phyloP scores from a whole-genome alignment of 2,113 vertebrate genomes.

The Oncorhynchus nerka region DNA sequence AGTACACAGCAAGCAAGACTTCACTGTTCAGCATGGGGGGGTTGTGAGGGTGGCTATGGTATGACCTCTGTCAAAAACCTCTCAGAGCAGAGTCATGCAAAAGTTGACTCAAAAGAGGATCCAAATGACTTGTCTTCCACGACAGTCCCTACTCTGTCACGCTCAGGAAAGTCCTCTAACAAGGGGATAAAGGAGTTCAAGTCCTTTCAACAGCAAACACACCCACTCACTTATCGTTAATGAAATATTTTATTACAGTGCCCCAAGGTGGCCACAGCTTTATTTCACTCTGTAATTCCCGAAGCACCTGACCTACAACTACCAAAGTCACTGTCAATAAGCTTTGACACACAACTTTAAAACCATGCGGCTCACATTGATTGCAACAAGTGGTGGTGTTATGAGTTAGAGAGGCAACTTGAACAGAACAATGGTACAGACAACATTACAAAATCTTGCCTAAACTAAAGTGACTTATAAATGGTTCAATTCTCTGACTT shows the following conservation, averaged over 20 bases:
- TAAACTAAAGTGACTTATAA: not conserved
- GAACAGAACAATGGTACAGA: not conserved
- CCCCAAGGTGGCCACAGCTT: not conserved
- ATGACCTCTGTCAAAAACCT: constrained; percentile 10
- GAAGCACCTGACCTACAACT: not conserved
- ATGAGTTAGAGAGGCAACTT: not conserved
- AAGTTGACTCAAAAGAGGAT: not conserved
- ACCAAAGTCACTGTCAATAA: not conserved
- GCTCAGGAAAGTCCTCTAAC: not conserved
- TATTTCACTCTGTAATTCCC: not conserved
- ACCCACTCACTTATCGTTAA: constrained; percentile 1
- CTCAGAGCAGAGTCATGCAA: not conserved
- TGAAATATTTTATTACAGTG: not conserved
- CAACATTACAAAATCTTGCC: not conserved
- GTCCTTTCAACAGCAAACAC: not conserved
- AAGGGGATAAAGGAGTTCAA: not conserved
- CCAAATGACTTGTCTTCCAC: no score
- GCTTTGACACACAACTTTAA: not conserved
- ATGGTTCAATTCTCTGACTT: no score
- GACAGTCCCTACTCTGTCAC: no score
- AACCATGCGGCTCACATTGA: not conserved
- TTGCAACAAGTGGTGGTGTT: not conserved
- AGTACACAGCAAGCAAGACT: constrained; percentile 25
- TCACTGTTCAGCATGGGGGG: not conserved
- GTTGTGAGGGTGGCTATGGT: constrained; percentile 4